phyloP scores from a whole-genome alignment of 2,888 invertebrate species.

The Synanthedon tipuliformis region DNA sequence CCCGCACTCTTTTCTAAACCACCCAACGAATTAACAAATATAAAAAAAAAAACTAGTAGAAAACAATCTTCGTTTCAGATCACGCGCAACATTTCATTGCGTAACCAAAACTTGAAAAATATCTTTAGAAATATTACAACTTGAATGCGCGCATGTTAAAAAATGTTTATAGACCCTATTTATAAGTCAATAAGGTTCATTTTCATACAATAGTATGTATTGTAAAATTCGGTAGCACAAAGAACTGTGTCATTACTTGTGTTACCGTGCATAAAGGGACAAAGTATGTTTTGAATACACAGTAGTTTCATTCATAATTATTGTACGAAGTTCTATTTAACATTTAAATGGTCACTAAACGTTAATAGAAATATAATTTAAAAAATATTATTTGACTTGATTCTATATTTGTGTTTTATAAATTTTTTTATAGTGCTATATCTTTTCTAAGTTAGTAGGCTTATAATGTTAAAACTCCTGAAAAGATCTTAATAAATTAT shows the following conservation, averaged over 20 bases:
- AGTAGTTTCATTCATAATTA: constrained; percentile 6
- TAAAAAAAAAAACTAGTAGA: too few species aligned
- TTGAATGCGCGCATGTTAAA: background rate
- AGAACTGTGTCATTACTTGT: constrained; percentile 50
- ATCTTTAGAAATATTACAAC: constrained; percentile 22
- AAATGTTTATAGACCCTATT: constrained; percentile 4
- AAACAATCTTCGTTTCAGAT: constrained; percentile 30
- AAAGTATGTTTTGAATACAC: constrained; percentile 39
- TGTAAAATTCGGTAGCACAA: constrained; percentile 11
- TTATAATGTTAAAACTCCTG: too few species aligned
- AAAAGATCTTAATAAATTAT: too few species aligned
- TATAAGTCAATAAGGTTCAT: constrained; percentile 8
- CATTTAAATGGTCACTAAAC: constrained; percentile 24
- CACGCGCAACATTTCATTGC: constrained; percentile 50
- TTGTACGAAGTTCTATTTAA: constrained; percentile 15
- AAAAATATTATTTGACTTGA: too few species aligned
- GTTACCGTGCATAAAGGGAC: constrained; percentile 60
- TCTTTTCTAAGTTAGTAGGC: too few species aligned
- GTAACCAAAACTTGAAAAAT: constrained; percentile 43
- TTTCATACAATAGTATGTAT: background rate
- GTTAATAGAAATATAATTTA: too few species aligned
- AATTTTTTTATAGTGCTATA: too few species aligned
- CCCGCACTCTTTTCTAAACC: too few species aligned
- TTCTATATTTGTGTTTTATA: too few species aligned
- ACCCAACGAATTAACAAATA: too few species aligned